Base-by-base conservation (phyloP, 2,888 invertebrate species). In the Branchellion lobata region DNA sequence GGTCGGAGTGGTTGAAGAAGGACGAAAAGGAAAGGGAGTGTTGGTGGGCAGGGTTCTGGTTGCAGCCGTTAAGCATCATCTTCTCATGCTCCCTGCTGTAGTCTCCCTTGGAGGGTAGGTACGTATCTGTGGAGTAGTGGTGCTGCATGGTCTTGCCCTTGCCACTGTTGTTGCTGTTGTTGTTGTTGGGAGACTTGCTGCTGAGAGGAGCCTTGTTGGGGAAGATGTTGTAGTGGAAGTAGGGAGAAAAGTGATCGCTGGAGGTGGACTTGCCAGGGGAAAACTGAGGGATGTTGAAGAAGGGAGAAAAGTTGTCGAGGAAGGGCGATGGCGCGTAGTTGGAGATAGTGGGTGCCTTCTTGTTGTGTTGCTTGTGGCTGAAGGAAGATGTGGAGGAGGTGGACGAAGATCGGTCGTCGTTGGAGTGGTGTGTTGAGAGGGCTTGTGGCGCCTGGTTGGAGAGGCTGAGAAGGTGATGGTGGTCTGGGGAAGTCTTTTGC, bases 41-140 rank as follows among this genome's bases (percentile, higher is more conserved):
- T 57, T 57, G 61, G n/a, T 57, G 61, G 61, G 61, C 61, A n/a
- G 61, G 61, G 24, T 57, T 57, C n/a, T 57, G 61, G 61, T 57
- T 57, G 24, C 61, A 57, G 61, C 3, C 21, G n/a, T 3, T n/a
- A 5, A 40, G 40, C 40, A 40, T 40, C 61, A 57, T 57, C 61
- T 57, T 57, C n/a, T 57, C 61, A 3, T 57, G 61, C 21, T 57
- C 61, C 3, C 61, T 57, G 61, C 61, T 57, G 40, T 40, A 40
- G 24, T 18, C 61, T 57, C 11, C n/a, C 61, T 57, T 57, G 40
- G 40, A 40, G 5, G 40, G 40, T 14, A n/a, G 61, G 61, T 57
- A 57, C 3, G 8, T 24, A n/a, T 57, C 14, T 5, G 5, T 57
- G n/a, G 14, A 8, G 14, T 57, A 18, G 61, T 18, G 21, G n/a